A percentile compares a stretch with the other conserved stretches of the same genome.
These are phyloP conservation scores for Cyrtonyx montezumae DNA, from an alignment of 2,113 vertebrate species.

Conservation along the genomic window DNA sequence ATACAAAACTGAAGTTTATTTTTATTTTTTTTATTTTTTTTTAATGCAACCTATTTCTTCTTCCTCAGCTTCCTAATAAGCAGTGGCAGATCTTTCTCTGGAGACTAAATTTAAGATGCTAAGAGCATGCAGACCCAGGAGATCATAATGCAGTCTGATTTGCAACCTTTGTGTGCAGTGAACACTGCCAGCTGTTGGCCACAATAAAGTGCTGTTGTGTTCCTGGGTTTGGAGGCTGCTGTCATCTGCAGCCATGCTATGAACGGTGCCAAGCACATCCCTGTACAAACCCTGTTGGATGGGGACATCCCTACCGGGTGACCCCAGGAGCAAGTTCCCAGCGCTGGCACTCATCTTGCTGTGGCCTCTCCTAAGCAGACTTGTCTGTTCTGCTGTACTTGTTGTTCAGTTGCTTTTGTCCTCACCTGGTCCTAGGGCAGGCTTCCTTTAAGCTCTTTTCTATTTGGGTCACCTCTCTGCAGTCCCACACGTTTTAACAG, in stretches of 20 bases:
- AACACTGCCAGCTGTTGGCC: background rate
- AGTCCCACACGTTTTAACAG: background rate
- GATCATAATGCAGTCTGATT: background rate
- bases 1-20: background rate
- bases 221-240: fast-evolving
- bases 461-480: background rate
- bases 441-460: background rate
- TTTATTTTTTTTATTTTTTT: background rate
- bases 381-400: background rate
- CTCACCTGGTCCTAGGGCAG: background rate
- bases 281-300: background rate
- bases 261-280: slow-evolving; percentile 1
- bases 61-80: background rate
- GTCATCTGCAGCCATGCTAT: background rate
- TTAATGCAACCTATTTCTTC: background rate
- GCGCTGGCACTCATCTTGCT: fast-evolving
- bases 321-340: background rate
- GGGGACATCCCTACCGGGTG: background rate
- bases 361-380: background rate
- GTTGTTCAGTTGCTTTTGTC: background rate
- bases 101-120: background rate
- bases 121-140: fast-evolving
- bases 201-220: background rate
- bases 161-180: background rate
- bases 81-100: background rate